Base-by-base conservation (phyloP, 2,113 vertebrate genomes). In the Pelobates fuscus region DNA sequence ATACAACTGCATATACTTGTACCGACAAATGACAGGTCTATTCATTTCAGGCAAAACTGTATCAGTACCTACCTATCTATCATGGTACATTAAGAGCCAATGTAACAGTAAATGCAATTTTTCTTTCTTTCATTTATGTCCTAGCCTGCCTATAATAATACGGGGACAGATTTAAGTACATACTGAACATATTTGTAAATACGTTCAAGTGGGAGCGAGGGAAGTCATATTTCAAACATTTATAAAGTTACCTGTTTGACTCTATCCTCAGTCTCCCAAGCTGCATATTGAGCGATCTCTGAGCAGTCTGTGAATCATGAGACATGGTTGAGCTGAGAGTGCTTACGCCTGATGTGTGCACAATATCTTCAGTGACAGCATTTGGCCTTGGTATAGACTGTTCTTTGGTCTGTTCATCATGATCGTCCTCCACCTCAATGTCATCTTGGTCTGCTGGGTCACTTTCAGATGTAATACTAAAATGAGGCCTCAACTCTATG, bases 271-370 rank as follows among this genome's bases (percentile, higher is more conserved):
- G 93, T 71, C 95, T 89, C 46, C 94, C 92, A 41, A 99, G 92
- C 84, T 98, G 93, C 86, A 98, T 88, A 71, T 84, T 96, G 70
- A 97, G 89, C 0, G 94, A 92, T 8, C 92, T 92, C 80, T 96
- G 95, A 21, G 88, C 92, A 24, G 81, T 91, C 58, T 95, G 96
- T 57, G 95, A 98, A 52, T 92, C 94, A 12, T 96, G 95, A 1
- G 96, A 99, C 3, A 96, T 89, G 0, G 94, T 96, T 67, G 97
- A 99, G 81, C 95, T 99, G 84, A 99, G 97, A 0, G 97, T 99
- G 94, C 97, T 99, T 75, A 99, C 95, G 20, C 97, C 97, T 0
- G 97, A 99, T 29, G 97, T 99, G 79, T 84, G 95, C 81, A 96
- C 92, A 0, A 92, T 93, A 81, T 99, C 96, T 66, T 99, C 96